Conservation (phyloP, 2,888 invertebrate species). For the Dysmachus trigonus region DNA sequence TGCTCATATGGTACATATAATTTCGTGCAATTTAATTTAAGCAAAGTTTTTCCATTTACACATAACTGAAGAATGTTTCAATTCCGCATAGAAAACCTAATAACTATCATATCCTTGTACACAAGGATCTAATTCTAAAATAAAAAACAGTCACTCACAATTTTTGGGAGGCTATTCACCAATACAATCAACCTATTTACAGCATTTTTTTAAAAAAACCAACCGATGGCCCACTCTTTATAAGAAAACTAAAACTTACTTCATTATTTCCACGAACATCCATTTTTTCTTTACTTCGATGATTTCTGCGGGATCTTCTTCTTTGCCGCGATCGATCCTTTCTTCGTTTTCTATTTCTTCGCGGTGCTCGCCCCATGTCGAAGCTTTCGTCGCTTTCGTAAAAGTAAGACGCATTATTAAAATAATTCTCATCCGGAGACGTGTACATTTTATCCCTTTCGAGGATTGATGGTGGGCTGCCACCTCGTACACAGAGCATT, state of each 20-base stretch:
- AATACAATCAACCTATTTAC: not conserved
- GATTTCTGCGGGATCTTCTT: not conserved
- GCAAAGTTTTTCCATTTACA: too few species aligned
- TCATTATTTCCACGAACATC: not conserved
- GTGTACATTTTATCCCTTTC: not conserved
- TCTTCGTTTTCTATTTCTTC: not conserved
- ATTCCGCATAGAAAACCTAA: too few species aligned
- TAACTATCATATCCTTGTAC: too few species aligned
- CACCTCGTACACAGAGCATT: slow-evolving; percentile 44
- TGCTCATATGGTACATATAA: too few species aligned
- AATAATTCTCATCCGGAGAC: not conserved
- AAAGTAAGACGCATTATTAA: not conserved
- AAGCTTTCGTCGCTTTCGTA: not conserved
- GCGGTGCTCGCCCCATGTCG: not conserved
- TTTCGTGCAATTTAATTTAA: too few species aligned
- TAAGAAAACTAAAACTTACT: not conserved
- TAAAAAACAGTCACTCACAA: too few species aligned
- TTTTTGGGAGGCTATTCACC: too few species aligned
- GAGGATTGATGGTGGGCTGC: slow-evolving; percentile 6
- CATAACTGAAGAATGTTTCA: too few species aligned
- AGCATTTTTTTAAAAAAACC: too few species aligned
- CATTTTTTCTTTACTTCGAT: not conserved
- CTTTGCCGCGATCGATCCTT: not conserved
- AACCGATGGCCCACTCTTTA: too few species aligned
- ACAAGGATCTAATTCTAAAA: too few species aligned